Base-by-base conservation (phyloP, 1,140 invertebrate genomes). In the Leptopilina boulardi region DNA sequence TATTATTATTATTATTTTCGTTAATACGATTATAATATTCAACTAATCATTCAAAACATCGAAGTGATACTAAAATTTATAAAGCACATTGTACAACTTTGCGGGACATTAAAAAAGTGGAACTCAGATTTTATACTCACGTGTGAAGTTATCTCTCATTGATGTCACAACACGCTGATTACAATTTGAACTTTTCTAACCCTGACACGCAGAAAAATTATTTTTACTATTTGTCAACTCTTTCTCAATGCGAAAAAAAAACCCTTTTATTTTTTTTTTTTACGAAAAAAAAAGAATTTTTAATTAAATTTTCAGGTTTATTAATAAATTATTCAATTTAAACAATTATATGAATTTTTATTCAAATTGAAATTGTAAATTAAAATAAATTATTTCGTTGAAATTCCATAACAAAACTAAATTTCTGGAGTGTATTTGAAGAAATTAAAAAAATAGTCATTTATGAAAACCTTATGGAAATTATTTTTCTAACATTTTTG, bases 91-190 rank as follows among this genome's bases (percentile, higher is more conserved):
- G n/a, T 73, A 26, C 26, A 66, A 77, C 75, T 70, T 41, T 30
- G 75, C 59, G 41, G n/a, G 26, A 73, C 80, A 89, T 85, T 88
- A 77, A 87, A 76, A 44, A 86, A 85, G 83, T 66, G 84, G 79
- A 73, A 72, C 74, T 75, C 78, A 84, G 84, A 78, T 85, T 88
- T 90, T 89, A 89, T 90, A 90, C 81, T 84, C 79, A 77, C 78
- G 82, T 82, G 80, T 74, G 73, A 10, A 76, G 76, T 74, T 82
- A 79, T 86, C 79, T 26, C 8, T 56, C 30, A 47, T 34, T 83
- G 84, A 86, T 89, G 87, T 88, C 87, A 88, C 78, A 86, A 88
- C 77, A 83, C 44, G 82, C 54, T 80, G 88, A 90, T 90, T 89
- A 88, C 76, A 80, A 77, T 30, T 80, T 89, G 88, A 88, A 87